phyloP scores from a whole-genome alignment of 2,888 invertebrate species.

The Caenorhabditis virilis region DNA sequence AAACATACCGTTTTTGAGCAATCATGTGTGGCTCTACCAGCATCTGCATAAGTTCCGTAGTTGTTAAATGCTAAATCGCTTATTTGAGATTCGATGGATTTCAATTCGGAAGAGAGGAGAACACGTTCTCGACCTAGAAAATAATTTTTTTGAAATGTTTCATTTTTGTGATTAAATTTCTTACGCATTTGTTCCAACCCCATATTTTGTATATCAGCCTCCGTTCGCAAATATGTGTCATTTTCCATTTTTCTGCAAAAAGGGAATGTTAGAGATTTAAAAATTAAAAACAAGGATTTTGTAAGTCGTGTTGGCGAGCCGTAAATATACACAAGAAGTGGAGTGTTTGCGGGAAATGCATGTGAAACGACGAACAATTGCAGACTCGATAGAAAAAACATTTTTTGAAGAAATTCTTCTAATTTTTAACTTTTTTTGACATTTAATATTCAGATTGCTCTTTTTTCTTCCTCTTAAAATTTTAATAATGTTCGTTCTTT shows the following conservation, averaged over 20 bases:
- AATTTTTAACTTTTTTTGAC: too few species aligned
- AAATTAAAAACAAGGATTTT: slow-evolving; percentile 10
- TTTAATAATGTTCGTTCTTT: too few species aligned
- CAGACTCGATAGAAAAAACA: not conserved
- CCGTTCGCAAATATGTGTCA: too few species aligned
- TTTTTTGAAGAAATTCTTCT: too few species aligned
- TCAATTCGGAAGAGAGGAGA: slow-evolving; percentile 45
- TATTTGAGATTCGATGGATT: slow-evolving; percentile 60
- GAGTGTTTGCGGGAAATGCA: slow-evolving; percentile 17
- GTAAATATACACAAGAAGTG: slow-evolving; percentile 26
- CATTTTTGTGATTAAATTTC: slow-evolving; percentile 6
- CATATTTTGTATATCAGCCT: slow-evolving; percentile 33
- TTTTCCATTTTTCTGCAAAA: slow-evolving; percentile 4
- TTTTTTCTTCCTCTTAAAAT: too few species aligned
- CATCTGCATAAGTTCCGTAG: slow-evolving; percentile 67
- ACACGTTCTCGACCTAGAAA: slow-evolving; percentile 40
- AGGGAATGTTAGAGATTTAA: not conserved
- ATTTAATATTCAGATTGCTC: too few species aligned
- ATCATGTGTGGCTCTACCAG: slow-evolving; percentile 65
- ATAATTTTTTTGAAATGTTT: not conserved
- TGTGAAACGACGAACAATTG: not conserved
- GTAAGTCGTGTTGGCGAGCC: slow-evolving; percentile 36
- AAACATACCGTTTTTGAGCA: slow-evolving; percentile 60
- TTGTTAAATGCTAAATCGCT: slow-evolving; percentile 67
- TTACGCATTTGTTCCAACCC: slow-evolving; percentile 46